Evolutionary conservation across 2,888 invertebrate genomes (phyloP).

Genomic region (Drosophila tripunctata): DNA sequence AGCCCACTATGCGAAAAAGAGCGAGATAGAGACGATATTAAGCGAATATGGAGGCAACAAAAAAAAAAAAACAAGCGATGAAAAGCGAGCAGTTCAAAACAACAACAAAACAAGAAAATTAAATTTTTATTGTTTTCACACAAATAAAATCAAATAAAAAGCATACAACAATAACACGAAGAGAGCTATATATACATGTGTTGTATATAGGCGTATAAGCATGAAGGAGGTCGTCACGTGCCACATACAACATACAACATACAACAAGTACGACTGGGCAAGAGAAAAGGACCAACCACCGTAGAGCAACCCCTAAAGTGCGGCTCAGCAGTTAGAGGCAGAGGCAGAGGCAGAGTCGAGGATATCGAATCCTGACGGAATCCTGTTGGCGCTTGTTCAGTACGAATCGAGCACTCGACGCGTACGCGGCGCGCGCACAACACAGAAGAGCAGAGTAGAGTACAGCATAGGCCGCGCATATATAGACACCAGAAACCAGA

Average conservation of each 20-base stretch:
- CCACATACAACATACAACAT: conserved; percentile 61
- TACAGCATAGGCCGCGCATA: conserved; percentile 34
- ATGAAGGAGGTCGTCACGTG: conserved; percentile 61
- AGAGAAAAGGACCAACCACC: conserved; percentile 83
- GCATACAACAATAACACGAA: conserved; percentile 68
- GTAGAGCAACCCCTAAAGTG: conserved; percentile 81
- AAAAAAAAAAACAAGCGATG: conserved; percentile 18
- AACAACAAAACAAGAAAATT: conserved; percentile 81
- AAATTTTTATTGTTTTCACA: conserved; percentile 83
- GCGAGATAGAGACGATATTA: conserved; percentile 6
- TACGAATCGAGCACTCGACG: conserved; percentile 74
- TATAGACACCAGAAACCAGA: conserved; percentile 27
- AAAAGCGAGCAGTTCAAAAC: conserved; percentile 60
- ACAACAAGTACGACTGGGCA: conserved; percentile 74
- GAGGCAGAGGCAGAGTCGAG: conserved; percentile 27
- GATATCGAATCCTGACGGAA: background rate
- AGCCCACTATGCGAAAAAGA: conserved; percentile 36
- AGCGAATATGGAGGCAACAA: conserved; percentile 49
- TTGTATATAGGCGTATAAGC: background rate
- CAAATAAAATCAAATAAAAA: conserved; percentile 82
- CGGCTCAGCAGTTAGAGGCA: conserved; percentile 31
- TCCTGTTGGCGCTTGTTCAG: conserved; percentile 59
- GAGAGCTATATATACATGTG: conserved; percentile 14
- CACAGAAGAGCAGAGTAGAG: conserved; percentile 14
- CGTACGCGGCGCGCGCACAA: conserved; percentile 60